Evolutionary conservation across 2,888 invertebrate species (phyloP), one percentile per base, ranked within the genome.

Genomic region (Odontothrips loti): DNA sequence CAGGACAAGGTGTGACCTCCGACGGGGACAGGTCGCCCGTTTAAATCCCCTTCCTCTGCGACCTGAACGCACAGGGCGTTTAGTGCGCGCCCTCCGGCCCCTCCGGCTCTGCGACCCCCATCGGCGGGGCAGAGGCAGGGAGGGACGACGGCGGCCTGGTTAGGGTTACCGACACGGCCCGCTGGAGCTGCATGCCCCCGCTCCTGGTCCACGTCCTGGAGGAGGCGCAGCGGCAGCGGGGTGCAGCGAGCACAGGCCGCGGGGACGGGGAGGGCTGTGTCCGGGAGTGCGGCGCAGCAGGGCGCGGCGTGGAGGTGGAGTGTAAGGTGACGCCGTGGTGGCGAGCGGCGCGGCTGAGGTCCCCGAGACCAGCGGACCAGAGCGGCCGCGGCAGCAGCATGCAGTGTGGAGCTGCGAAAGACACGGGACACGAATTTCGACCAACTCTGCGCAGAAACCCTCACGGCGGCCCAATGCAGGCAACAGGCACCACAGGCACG

Each of bases 141-240:
- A 51, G 51, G 15, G 15, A 11, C 68, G 11, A 23, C 68, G 68
- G 23, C 68, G 23, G 68, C 9, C 23, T 23, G 68, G 68, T 27
- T 75, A 75, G 68, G 68, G 27, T 75, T 75, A 75, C 68, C 68
- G 68, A 75, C 68, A 75, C 23, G 68, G 23, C 10, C 68, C 27
- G 68, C 68, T 75, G 68, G 68, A 1, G 23, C 58, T 58, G 34
- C 34, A 43, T 6, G 34, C 34, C 34, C 34, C 34, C 34, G 34
- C 34, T 43, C 3, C 34, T 4, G 34, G 34, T 43, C 34, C 34
- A 43, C 34, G 34, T 2, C 34, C 34, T 4, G 3, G 34, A 4
- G 3, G 3, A 4, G 34, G 34, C 2, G 34, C 3, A 20, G 20
- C 27, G 11, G 23, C 68, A 75, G 0, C 34, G 68, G 68, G 23